Conservation (phyloP, 2,888 invertebrate genomes). For the Petrolisthes cinctipes region DNA sequence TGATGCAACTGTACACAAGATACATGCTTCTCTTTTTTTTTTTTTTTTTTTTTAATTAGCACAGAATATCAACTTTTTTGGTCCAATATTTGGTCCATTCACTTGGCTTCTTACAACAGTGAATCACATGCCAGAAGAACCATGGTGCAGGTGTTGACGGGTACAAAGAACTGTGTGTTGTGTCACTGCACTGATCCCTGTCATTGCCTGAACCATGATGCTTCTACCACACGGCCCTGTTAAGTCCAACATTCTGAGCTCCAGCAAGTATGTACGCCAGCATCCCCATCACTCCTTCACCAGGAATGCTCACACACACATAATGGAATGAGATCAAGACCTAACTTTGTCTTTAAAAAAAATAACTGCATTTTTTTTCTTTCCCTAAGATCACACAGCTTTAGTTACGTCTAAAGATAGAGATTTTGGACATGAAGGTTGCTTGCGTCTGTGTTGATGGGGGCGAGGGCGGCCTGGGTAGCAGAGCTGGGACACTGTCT, state of each 20-base stretch:
- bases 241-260: conserved; percentile 58
- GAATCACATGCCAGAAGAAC: background rate
- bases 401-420: conserved; percentile 54
- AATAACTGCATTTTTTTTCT: background rate
- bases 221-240: no score
- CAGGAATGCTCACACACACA: conserved; percentile 54
- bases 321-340: conserved; percentile 62
- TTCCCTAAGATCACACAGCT: conserved; percentile 57
- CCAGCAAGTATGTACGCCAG: conserved; percentile 21
- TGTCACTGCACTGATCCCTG: no score
- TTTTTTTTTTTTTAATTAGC: conserved; percentile 48
- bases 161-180: no score
- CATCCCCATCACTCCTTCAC: conserved; percentile 19
- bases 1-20: conserved; percentile 57
- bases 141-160: no score
- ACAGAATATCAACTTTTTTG: conserved; percentile 57
- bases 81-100: conserved; percentile 62
- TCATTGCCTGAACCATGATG: no score
- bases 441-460: conserved; percentile 57
- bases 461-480: conserved; percentile 38
- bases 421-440: conserved; percentile 57
- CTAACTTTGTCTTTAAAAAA: conserved; percentile 56
- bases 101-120: conserved; percentile 46
- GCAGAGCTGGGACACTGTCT: conserved; percentile 46
- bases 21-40: conserved; percentile 41